Base-by-base conservation (phyloP, 2,113 vertebrate species). In the Zosterops hypoxanthus region DNA sequence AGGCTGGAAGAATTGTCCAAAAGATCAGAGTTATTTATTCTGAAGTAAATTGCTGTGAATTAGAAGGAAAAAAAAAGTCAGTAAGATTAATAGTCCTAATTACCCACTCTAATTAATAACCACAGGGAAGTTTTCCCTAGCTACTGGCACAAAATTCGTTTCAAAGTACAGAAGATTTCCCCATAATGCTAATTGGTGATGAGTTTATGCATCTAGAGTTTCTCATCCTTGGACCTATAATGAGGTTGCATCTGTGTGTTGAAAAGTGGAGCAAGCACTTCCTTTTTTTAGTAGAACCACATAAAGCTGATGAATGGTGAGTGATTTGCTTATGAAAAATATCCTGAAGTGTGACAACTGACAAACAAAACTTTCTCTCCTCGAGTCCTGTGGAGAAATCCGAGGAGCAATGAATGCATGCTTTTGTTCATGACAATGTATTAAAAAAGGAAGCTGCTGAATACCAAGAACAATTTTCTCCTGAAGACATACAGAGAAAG, bases 51-150 rank as follows among this genome's bases (percentile, higher is more conserved):
- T 66, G 46, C 79, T 86, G 46, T 81, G 88, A 86, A 76, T 91
- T 47, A 50, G n/a, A 93, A 89, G 59, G 41, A 60, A 92, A 97
- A 39, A 39, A 39, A 92, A 96, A 88, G 63, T 89, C 36, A 34
- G 86, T 96, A 93, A 96, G 95, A 98, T 97, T 96, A 98, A 97
- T 97, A 92, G 39, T 90, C 92, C 96, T 97, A 97, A 97, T 98
- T 97, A 96, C 66, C 33, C 16, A 79, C 70, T 91, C 66, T 94
- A 85, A 88, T 96, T 97, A 96, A 96, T 90, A 97, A 91, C 95
- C 87, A 80, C 39, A 21, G 86, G 56, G 91, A 97, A 84, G 47
- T 92, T 97, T 97, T 95, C 94, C 78, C 82, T 89, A 79, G 79
- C 78, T 94, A n/a, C 55, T 95, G 91, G 77, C 86, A 85, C 39